A percentile compares a stretch with the other conserved stretches of the same genome.
Evolutionary conservation across 2,888 invertebrate species (phyloP).

Genomic region (Nemotelus nigrinus): DNA sequence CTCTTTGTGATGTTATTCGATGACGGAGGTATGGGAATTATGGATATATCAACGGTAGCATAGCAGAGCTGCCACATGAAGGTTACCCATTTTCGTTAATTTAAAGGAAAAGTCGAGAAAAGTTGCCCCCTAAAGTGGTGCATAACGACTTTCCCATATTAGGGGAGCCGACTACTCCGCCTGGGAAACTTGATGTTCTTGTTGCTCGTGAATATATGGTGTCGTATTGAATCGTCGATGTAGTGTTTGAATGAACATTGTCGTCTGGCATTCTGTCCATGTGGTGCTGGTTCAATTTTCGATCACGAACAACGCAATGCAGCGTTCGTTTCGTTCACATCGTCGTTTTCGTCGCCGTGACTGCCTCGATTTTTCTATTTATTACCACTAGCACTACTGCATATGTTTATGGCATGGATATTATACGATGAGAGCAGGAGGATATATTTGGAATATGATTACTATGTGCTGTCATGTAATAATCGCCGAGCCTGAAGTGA

Average conservation of each 20-base stretch:
- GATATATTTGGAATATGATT: neutral
- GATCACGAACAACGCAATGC: neutral
- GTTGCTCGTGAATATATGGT: neutral
- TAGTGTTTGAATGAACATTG: too few relatives aligned
- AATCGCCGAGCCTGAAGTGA: too few relatives aligned
- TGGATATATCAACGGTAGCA: too few relatives aligned
- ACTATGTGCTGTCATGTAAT: neutral
- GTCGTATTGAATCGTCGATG: too few relatives aligned
- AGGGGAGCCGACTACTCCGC: neutral
- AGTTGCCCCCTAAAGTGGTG: conserved; percentile 31
- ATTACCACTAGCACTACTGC: neutral
- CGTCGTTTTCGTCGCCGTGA: neutral
- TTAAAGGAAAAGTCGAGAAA: conserved; percentile 29
- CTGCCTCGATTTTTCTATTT: neutral
- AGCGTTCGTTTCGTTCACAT: too few relatives aligned
- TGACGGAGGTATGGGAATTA: too few relatives aligned
- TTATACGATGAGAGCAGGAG: neutral
- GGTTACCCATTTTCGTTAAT: conserved; percentile 30
- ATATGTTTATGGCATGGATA: neutral
- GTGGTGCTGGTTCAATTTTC: neutral
- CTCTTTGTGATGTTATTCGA: neutral
- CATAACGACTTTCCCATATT: conserved; percentile 26
- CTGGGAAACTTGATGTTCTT: neutral
- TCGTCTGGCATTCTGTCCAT: neutral
- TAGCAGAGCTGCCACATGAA: neutral